Conservation (phyloP, 2,113 vertebrate genomes). For the Grantiella picta region DNA sequence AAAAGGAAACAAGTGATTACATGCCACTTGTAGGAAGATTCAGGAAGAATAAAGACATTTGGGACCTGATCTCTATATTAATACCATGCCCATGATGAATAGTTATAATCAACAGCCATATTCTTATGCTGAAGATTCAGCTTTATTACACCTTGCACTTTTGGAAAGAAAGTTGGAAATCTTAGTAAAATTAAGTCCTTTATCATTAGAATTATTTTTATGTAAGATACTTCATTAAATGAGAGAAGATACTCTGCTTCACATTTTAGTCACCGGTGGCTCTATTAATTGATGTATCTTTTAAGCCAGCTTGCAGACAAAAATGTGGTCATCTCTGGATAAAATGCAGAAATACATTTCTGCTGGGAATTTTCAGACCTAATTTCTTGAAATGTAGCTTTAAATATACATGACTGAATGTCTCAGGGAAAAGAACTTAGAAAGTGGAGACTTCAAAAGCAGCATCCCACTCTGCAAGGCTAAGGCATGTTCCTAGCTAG, state of each 20-base stretch:
- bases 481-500: neutral
- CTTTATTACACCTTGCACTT: neutral
- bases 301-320: neutral
- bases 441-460: conserved; percentile 4
- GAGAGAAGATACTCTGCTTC: neutral
- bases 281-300: conserved; percentile 8
- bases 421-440: conserved; percentile 1
- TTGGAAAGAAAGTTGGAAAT: neutral
- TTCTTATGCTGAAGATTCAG: neutral
- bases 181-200: neutral
- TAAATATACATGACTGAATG: conserved; percentile 32
- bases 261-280: neutral
- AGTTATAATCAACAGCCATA: neutral
- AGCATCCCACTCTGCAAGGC: neutral
- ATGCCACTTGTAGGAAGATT: neutral
- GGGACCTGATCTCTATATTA: neutral
- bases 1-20: neutral
- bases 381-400: conserved; percentile 7
- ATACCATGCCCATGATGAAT: neutral
- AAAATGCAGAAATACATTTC: neutral
- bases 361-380: conserved; percentile 47
- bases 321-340: conserved; percentile 21
- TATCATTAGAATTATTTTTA: neutral
- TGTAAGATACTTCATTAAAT: neutral
- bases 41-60: neutral